Conservation (phyloP, 2,113 vertebrate species). For the Dipodomys spectabilis region DNA sequence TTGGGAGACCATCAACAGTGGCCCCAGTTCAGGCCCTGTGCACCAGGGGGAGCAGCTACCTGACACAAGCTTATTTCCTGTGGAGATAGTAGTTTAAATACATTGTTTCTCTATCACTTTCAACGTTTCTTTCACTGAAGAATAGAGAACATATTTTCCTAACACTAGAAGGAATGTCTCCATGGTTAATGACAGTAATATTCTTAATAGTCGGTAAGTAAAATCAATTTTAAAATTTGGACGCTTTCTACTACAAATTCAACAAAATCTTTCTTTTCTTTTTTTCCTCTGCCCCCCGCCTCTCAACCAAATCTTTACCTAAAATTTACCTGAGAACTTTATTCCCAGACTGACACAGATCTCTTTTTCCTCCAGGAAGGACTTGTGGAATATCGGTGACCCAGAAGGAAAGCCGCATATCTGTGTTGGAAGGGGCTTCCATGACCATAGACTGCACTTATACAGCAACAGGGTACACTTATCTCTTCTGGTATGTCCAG, state of each 20-base stretch:
- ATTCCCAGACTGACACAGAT: background rate
- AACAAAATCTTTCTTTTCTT: background rate
- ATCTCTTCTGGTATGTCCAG: background rate
- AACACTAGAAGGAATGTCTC: background rate
- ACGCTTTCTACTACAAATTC: too few relatives aligned
- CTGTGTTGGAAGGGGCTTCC: background rate
- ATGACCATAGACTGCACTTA: slow-evolving; percentile 45
- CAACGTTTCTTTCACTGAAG: background rate
- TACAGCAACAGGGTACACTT: fast-evolving
- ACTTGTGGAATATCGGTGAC: background rate
- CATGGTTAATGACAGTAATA: background rate
- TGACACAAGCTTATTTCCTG: background rate
- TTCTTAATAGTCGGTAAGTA: slow-evolving; percentile 50
- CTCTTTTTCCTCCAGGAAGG: background rate
- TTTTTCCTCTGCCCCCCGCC: too few relatives aligned
- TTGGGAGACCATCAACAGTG: background rate
- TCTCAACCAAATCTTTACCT: background rate
- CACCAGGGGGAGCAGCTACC: slow-evolving; percentile 23
- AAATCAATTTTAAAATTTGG: background rate
- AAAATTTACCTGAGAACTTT: background rate
- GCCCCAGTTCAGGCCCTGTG: background rate
- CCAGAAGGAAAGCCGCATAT: background rate
- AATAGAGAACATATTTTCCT: background rate
- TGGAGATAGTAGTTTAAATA: background rate
- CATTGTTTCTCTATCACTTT: background rate